Evolutionary conservation across 2,888 invertebrate genomes (phyloP), one percentile per base, ranked within the genome.

Genomic region (Papilio gigon): DNA sequence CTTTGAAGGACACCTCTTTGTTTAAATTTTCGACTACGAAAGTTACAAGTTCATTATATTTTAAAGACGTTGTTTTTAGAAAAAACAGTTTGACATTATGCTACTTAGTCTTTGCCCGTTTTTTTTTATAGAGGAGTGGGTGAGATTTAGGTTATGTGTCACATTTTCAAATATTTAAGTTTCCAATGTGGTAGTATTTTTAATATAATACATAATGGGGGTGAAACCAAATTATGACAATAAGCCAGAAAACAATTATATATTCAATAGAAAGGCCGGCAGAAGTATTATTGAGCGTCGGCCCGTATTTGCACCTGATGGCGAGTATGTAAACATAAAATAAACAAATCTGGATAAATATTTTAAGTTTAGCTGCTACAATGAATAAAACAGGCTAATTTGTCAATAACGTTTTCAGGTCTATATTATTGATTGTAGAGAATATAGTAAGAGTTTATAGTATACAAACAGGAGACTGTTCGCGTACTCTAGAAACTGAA

Each of bases 301-400:
- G 17, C 92, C 92, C 56, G 76, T 88, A 71, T 92, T 92, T 81
- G 89, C 92, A 33, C 90, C 92, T 14, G 90, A 92, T 77, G 91
- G 89, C 82, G 87, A 89, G 92, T 92, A 82, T 78, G 90, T 86
- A 71, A 42, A 68, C 25, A 56, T 20, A n/a, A 42, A 42, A 25
- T 56, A 61, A 27, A 27, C 40, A 27, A 59, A n/a, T 61, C 37
- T 59, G 20, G 8, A 53, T 2, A 8, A 56, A 8, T 30, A 30
- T 30, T 53, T n/a, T 53, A n/a, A 3, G 6, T n/a, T 9, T 47
- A 14, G 25, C 5, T n/a, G 0, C n/a, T n/a, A 30, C 5, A 5
- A 6, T 53, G 42, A 1, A 42, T n/a, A 6, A 17, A 17, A 6
- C 42, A 5, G 17, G 42, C 42, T 17, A 11, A 30, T 56, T 2